Conservation (phyloP, 2,888 invertebrate species). For the Chrysolina americana region DNA sequence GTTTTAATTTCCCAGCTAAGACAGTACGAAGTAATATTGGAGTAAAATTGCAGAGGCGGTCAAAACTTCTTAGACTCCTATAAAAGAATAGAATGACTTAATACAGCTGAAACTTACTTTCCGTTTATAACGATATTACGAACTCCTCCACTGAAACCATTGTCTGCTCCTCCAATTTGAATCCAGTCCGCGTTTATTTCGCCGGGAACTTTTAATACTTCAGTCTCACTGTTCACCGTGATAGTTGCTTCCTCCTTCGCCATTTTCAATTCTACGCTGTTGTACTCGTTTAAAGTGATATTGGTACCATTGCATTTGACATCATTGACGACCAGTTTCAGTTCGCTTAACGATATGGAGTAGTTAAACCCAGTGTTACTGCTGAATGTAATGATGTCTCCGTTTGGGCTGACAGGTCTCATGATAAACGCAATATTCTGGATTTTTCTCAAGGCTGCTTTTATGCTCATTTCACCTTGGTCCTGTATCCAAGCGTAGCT, state of each 20-base stretch:
- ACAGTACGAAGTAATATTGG: no score
- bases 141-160: slow-evolving; percentile 80
- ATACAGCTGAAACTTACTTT: slow-evolving; percentile 73
- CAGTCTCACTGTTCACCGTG: slow-evolving; percentile 41
- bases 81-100: no score
- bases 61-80: no score
- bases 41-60: no score
- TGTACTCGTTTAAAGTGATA: slow-evolving; percentile 39
- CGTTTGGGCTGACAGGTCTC: slow-evolving; percentile 50
- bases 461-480: slow-evolving; percentile 83
- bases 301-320: slow-evolving; percentile 5
- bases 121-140: slow-evolving; percentile 88
- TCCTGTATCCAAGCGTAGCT: slow-evolving; percentile 85
- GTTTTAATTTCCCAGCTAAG: no score
- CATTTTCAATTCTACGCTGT: slow-evolving; percentile 39
- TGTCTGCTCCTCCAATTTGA: slow-evolving; percentile 43
- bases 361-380: slow-evolving; percentile 10
- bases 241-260: slow-evolving; percentile 45
- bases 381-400: slow-evolving; percentile 52
- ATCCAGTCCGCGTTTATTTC: slow-evolving; percentile 38
- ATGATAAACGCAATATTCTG: slow-evolving; percentile 52
- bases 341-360: slow-evolving; percentile 19
- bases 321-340: slow-evolving; percentile 25
- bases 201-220: slow-evolving; percentile 29
- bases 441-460: slow-evolving; percentile 72